Evolutionary conservation across 2,888 invertebrate species (phyloP).

Genomic region (Cosmopolites sordidus): DNA sequence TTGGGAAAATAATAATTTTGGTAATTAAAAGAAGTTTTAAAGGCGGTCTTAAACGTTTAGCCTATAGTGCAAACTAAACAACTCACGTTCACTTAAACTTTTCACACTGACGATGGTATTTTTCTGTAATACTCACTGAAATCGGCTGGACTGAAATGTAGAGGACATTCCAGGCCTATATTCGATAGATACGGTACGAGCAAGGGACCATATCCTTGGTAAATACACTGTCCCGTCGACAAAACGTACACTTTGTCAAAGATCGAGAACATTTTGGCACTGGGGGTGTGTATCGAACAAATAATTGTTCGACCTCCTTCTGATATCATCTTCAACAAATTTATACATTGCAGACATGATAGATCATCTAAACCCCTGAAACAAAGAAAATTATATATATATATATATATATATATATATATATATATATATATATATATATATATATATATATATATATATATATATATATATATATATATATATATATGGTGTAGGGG

Average conservation of each 20-base stretch:
- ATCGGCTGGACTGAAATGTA: conserved; percentile 93
- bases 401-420: no score
- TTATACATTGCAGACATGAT: conserved; percentile 83
- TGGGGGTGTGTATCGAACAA: conserved; percentile 95
- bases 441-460: no score
- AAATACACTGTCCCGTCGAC: conserved; percentile 84
- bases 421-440: no score
- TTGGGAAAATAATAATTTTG: no score
- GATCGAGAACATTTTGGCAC: conserved; percentile 84
- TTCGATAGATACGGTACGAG: conserved; percentile 78
- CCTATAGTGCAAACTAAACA: no score
- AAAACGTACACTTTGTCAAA: conserved; percentile 90
- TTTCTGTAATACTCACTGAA: conserved; percentile 80
- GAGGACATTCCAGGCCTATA: conserved; percentile 79
- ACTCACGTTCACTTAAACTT: no score
- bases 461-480: no score
- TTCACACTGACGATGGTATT: no score
- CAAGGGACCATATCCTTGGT: conserved; percentile 73
- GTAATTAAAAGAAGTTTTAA: no score
- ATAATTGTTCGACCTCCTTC: conserved; percentile 85
- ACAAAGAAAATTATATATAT: conserved; percentile 28
- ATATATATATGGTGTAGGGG: no score
- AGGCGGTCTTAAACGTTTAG: no score
- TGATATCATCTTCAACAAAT: conserved; percentile 78
- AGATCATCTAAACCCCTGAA: conserved; percentile 86